Conservation (phyloP, 2,113 vertebrate species). For the Lycaon pictus region DNA sequence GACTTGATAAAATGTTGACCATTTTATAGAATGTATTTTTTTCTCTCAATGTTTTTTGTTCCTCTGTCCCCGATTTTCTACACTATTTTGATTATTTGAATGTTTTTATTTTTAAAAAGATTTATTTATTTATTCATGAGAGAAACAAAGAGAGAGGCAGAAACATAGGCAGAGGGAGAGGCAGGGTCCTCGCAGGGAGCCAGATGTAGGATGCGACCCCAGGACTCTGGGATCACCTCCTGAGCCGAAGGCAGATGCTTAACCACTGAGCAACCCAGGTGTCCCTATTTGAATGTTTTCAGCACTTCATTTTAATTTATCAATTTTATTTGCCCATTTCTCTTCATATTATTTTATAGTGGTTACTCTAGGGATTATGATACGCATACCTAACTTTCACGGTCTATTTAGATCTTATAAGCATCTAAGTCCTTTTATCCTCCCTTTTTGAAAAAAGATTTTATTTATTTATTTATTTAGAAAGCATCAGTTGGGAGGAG, state of each 20-base stretch:
- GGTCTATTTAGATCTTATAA: background rate
- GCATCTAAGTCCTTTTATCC: background rate
- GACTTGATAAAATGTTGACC: background rate
- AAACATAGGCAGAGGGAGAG: no score
- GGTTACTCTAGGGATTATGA: background rate
- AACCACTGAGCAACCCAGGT: no score
- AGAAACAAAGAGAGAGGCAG: no score
- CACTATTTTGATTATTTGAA: background rate
- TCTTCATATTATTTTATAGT: background rate
- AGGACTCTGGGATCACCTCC: no score
- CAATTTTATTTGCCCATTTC: background rate
- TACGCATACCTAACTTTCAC: background rate
- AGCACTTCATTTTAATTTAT: background rate
- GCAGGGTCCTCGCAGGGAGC: no score
- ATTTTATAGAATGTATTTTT: background rate
- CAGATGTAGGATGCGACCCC: no score
- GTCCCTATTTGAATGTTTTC: background rate
- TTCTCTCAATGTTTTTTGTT: background rate
- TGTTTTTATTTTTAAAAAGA: background rate
- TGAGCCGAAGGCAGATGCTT: no score
- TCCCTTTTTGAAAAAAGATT: background rate
- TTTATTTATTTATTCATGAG: no score
- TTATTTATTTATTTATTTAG: background rate
- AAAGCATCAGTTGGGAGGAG: background rate
- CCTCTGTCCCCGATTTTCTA: background rate